Percentiles rank a stretch among this genome's conserved stretches.
Conservation (phyloP, 2,888 invertebrate genomes). For the Drosophila quinaria region DNA sequence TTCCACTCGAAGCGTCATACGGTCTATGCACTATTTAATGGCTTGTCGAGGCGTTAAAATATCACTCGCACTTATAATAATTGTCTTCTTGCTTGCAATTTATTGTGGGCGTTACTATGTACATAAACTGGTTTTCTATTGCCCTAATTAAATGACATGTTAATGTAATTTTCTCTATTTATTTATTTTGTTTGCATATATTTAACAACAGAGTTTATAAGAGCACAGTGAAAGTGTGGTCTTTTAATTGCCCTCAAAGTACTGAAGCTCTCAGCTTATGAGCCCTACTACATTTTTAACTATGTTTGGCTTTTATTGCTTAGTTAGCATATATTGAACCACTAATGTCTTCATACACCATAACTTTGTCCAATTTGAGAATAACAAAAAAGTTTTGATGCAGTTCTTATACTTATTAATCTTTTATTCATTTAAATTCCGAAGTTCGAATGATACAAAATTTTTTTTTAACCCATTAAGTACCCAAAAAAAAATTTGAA, state of each 20-base stretch:
- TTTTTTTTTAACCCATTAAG: too few relatives aligned
- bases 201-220: not conserved
- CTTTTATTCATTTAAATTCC: too few relatives aligned
- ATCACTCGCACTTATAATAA: slow-evolving; percentile 52
- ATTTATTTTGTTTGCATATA: not conserved
- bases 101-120: slow-evolving; percentile 56
- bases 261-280: too few relatives aligned
- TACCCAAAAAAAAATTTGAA: too few relatives aligned
- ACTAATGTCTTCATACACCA: too few relatives aligned
- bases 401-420: too few relatives aligned
- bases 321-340: too few relatives aligned
- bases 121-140: slow-evolving; percentile 35
- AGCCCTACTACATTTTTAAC: too few relatives aligned
- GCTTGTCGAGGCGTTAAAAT: slow-evolving; percentile 40
- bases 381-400: too few relatives aligned
- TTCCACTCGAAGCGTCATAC: slow-evolving; percentile 51
- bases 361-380: too few relatives aligned
- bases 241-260: not conserved
- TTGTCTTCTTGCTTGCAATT: slow-evolving; percentile 39
- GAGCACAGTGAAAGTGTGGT: not conserved
- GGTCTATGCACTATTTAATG: slow-evolving; percentile 61
- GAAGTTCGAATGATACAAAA: too few relatives aligned
- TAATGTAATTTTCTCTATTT: not conserved
- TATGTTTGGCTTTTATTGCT: too few relatives aligned
- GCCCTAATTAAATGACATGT: slow-evolving; percentile 27